Conservation (phyloP, 2,797 vertebrate genomes). For the Aulostomus chinensis region DNA sequence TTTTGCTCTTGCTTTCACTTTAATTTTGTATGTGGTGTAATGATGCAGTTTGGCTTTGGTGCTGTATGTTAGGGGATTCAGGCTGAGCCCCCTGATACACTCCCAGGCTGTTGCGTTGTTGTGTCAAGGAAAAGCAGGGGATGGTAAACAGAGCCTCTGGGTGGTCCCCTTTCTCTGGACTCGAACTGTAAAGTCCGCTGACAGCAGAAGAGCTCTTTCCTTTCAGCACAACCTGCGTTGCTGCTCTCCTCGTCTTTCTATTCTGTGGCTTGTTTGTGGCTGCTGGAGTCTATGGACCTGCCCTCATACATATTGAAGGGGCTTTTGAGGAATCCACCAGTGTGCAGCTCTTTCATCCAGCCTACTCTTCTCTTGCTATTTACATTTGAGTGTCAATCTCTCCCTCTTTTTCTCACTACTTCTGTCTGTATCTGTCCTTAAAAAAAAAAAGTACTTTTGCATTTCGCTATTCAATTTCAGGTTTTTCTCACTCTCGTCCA, state of each 20-base stretch:
- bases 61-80: conserved; percentile 36
- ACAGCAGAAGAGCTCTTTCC: conserved; percentile 64
- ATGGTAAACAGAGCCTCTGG: conserved; percentile 70
- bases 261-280: conserved; percentile 60
- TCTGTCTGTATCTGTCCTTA: conserved; percentile 58
- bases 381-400: conserved; percentile 72
- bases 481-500: conserved; percentile 55
- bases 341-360: conserved; percentile 57
- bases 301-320: conserved; percentile 78
- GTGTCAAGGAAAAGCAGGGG: conserved; percentile 43
- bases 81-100: conserved; percentile 6
- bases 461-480: conserved; percentile 58
- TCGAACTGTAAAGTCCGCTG: conserved; percentile 58
- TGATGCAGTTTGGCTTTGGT: conserved; percentile 38
- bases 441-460: conserved; percentile 65
- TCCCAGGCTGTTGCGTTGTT: conserved; percentile 53
- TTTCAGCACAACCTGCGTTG: conserved; percentile 53
- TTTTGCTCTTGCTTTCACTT: conserved; percentile 22
- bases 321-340: conserved; percentile 72
- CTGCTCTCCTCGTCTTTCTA: conserved; percentile 49
- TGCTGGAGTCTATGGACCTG: conserved; percentile 51
- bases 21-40: conserved; percentile 18
- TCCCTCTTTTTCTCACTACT: conserved; percentile 19
- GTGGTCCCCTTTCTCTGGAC: conserved; percentile 65
- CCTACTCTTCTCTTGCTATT: conserved; percentile 55